Conservation (phyloP, 2,888 invertebrate genomes). For the Coleophora deauratella region DNA sequence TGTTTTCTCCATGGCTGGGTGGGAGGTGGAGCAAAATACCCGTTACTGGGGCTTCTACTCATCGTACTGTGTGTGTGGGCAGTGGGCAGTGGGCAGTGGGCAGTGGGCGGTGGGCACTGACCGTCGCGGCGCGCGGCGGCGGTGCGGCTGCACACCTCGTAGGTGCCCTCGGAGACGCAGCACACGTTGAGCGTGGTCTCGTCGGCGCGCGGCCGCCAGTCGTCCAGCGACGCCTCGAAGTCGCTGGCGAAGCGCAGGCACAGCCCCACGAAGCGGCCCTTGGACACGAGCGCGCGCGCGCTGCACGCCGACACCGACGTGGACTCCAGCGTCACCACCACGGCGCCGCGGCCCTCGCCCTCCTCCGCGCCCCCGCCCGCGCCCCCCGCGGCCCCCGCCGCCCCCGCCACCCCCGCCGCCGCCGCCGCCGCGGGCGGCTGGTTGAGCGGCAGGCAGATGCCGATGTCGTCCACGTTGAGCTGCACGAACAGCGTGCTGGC, state of each 20-base stretch:
- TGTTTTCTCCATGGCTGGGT: too few relatives aligned
- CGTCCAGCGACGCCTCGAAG: constrained; percentile 96
- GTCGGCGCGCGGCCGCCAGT: constrained; percentile 94
- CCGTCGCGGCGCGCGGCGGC: constrained; percentile 88
- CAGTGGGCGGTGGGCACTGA: too few relatives aligned
- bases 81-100: too few relatives aligned
- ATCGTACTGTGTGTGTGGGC: too few relatives aligned
- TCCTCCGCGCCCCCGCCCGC: constrained; percentile 72
- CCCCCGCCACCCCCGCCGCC: constrained; percentile 69
- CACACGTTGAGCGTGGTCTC: constrained; percentile 92
- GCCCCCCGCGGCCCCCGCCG: constrained; percentile 29
- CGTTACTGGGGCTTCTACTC: too few relatives aligned
- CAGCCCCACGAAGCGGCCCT: constrained; percentile 89
- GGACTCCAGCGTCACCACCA: constrained; percentile 95
- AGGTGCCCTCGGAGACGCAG: constrained; percentile 99
- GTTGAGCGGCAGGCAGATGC: constrained; percentile 94
- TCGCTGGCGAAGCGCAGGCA: constrained; percentile 97
- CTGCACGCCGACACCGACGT: constrained; percentile 96
- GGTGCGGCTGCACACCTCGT: constrained; percentile 96
- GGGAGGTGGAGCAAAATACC: too few relatives aligned
- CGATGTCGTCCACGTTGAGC: constrained; percentile 96
- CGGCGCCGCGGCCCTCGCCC: constrained; percentile 88
- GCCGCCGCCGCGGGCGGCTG: constrained; percentile 81
- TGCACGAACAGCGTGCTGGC: constrained; percentile 94
- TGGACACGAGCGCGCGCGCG: constrained; percentile 90